A percentile compares a stretch with the other conserved stretches of the same genome.
Conservation (phyloP, 1,140 invertebrate species). For the Druon quercuslanigerum region DNA sequence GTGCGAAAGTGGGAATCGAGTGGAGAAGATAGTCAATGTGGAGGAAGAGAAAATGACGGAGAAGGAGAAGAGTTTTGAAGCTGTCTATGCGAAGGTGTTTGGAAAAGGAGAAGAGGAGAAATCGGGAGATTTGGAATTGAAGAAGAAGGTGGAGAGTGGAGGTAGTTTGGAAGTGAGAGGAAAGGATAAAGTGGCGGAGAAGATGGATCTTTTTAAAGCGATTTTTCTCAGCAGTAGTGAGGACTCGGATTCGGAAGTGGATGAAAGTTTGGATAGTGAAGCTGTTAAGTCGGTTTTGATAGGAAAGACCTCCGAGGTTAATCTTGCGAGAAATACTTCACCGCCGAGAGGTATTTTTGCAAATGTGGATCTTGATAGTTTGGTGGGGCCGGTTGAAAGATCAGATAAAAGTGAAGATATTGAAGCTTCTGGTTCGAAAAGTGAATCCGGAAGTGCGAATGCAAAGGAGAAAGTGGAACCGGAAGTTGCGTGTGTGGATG, state of each 20-base stretch:
- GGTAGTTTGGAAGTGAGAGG: slow-evolving; percentile 52
- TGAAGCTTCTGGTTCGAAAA: neutral
- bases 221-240: slow-evolving; percentile 82
- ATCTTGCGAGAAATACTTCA: slow-evolving; percentile 79
- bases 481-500: too few species aligned
- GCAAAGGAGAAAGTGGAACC: too few species aligned
- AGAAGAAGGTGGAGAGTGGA: slow-evolving; percentile 5
- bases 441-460: neutral
- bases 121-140: neutral
- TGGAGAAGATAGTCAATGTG: slow-evolving; percentile 31
- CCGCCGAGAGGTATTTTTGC: slow-evolving; percentile 85
- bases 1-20: neutral
- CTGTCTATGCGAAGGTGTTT: slow-evolving; percentile 64
- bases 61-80: slow-evolving; percentile 62
- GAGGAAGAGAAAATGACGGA: slow-evolving; percentile 42
- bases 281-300: slow-evolving; percentile 63
- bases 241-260: slow-evolving; percentile 71
- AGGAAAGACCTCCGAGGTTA: slow-evolving; percentile 66
- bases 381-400: slow-evolving; percentile 50
- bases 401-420: neutral
- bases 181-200: slow-evolving; percentile 72
- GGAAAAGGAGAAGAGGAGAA: slow-evolving; percentile 35
- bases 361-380: slow-evolving; percentile 81
- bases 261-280: slow-evolving; percentile 66
- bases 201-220: slow-evolving; percentile 81